Percentiles rank a stretch among this genome's conserved stretches.
phyloP scores from a whole-genome alignment of 2,113 vertebrate species.

The Sylvicapra grimmia region DNA sequence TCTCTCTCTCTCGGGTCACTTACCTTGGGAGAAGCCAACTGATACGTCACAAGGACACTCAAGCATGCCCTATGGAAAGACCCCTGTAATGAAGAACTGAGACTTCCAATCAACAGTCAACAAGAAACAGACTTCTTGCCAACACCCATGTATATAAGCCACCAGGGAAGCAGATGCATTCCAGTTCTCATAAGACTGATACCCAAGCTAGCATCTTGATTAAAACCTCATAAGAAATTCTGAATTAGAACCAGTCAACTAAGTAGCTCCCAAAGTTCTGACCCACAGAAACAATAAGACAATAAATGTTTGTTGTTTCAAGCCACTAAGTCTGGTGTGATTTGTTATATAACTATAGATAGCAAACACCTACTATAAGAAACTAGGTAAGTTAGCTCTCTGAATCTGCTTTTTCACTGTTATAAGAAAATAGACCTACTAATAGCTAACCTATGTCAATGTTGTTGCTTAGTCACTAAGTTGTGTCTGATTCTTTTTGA shows the following conservation, averaged over 20 bases:
- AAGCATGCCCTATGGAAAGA: background rate
- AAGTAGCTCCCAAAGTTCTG: background rate
- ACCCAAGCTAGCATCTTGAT: background rate
- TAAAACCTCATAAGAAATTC: background rate
- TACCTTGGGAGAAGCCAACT: background rate
- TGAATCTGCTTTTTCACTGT: background rate
- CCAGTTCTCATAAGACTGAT: background rate
- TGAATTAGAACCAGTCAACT: background rate
- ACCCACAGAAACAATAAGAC: background rate
- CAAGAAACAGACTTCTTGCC: background rate
- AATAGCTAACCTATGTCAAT: background rate
- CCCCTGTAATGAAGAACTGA: background rate
- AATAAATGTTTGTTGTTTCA: background rate
- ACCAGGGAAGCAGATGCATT: background rate
- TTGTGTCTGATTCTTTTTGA: background rate
- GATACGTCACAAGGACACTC: background rate
- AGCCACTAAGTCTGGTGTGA: background rate
- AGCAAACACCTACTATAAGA: background rate
- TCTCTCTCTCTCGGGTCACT: background rate
- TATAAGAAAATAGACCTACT: background rate
- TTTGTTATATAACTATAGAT: background rate
- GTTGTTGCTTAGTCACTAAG: background rate
- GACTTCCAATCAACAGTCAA: background rate
- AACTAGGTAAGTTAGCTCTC: background rate
- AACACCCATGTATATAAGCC: background rate